Percentiles rank a stretch among this genome's conserved stretches.
phyloP scores from a whole-genome alignment of 2,113 vertebrate genomes.

The Melanotaenia duboulayi region DNA sequence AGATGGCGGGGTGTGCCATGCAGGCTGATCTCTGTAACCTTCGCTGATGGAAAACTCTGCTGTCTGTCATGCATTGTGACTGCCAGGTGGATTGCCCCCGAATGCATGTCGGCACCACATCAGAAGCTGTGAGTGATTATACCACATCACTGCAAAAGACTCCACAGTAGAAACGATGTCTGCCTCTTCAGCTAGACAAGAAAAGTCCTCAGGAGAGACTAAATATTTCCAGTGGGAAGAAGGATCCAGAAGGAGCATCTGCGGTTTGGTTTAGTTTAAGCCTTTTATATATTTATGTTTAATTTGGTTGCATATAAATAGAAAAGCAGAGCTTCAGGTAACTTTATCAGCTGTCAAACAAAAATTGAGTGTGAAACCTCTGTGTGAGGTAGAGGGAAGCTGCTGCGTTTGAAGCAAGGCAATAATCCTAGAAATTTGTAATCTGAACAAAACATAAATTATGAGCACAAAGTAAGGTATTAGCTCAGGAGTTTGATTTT shows the following conservation, averaged over 20 bases:
- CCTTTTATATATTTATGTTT: constrained; percentile 12
- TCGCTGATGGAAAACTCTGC: constrained; percentile 48
- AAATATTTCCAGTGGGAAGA: neutral
- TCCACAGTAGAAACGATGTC: neutral
- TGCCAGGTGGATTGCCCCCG: constrained; percentile 43
- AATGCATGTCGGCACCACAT: constrained; percentile 9
- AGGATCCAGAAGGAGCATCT: neutral
- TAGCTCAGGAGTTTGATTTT: too few species aligned
- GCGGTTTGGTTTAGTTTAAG: neutral
- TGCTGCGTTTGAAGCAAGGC: neutral
- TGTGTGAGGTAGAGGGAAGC: neutral
- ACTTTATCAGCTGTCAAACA: constrained; percentile 14
- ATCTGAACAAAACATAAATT: too few species aligned
- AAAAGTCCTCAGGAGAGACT: constrained; percentile 3
- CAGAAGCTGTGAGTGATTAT: constrained; percentile 27
- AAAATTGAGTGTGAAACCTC: neutral
- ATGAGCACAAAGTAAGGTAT: too few species aligned
- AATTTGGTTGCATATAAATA: constrained; percentile 42
- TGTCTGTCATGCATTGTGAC: constrained; percentile 19
- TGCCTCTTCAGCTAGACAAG: neutral
- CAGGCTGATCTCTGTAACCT: constrained; percentile 46
- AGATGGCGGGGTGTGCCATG: constrained; percentile 10
- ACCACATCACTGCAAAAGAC: neutral
- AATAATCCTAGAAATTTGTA: too few species aligned
- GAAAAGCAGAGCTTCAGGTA: constrained; percentile 34